Conservation (phyloP, 2,888 invertebrate species). For the Standfussiana lucernea region DNA sequence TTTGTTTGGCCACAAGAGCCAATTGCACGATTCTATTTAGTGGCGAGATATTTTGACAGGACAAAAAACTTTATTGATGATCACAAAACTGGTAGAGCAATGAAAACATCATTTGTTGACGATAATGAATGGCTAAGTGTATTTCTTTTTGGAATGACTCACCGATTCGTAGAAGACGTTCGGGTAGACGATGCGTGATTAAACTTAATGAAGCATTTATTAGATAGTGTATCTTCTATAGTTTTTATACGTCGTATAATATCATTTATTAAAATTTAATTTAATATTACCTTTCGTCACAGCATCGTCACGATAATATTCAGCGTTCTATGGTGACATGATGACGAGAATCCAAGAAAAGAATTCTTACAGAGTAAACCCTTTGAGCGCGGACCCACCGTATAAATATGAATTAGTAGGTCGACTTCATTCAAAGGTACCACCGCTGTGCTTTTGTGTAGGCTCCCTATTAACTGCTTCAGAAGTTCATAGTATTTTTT, state of each 20-base stretch:
- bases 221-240: constrained; percentile 35
- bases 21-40: constrained; percentile 71
- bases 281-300: constrained; percentile 22
- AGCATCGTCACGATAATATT: constrained; percentile 44
- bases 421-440: constrained; percentile 80
- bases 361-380: constrained; percentile 74
- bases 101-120: constrained; percentile 69
- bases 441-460: constrained; percentile 82
- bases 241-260: constrained; percentile 26
- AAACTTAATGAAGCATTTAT: constrained; percentile 62
- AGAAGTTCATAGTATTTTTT: constrained; percentile 89
- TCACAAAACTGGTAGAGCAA: constrained; percentile 68
- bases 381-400: constrained; percentile 79
- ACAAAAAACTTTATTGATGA: constrained; percentile 71
- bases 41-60: constrained; percentile 71
- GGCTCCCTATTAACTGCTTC: constrained; percentile 87
- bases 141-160: constrained; percentile 60
- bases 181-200: constrained; percentile 50
- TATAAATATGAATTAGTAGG: constrained; percentile 84
- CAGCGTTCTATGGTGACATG: constrained; percentile 70
- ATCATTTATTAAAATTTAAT: constrained; percentile 17
- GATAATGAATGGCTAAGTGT: constrained; percentile 65
- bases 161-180: constrained; percentile 51
- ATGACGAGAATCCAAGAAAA: constrained; percentile 69
- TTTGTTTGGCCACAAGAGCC: constrained; percentile 75